Evolutionary conservation across 2,113 vertebrate genomes (phyloP), one percentile per base, ranked within the genome.

Genomic region (Halcyon senegalensis): DNA sequence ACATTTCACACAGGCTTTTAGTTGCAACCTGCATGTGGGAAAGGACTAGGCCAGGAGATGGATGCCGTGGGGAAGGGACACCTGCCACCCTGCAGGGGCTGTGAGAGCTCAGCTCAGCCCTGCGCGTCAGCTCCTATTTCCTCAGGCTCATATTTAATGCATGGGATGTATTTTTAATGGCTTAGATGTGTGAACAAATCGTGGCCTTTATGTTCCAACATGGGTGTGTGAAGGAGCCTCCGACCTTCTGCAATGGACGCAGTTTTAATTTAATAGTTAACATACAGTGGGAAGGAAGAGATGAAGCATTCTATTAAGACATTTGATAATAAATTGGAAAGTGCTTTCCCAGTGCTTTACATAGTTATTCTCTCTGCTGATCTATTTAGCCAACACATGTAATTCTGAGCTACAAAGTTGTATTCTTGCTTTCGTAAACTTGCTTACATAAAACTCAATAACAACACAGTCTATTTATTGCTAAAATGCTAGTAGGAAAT

Each of bases 371-470:
- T 70, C 75, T 95, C 55, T 17, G 59, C 82, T 84, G 90, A 97
- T 96, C 94, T 96, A 85, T 93, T 95, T 97, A 96, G 90, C 68
- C 74, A 94, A 92, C 94, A 97, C 44, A 41, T 93, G 96, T 96
- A 96, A 94, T 97, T 96, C 93, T 93, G 89, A 96, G 90, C 79
- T 87, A 91, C 92, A 89, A 85, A 93, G 89, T 74, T 94, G 88
- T 95, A 96, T 73, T 92, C 94, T 95, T 96, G 87, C 76, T 97
- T 96, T 92, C 6, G 73, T 91, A 95, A 88, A 91, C 90, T 95
- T 87, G 90, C 93, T 94, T 96, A 96, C 93, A 96, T 95, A 96
- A 98, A 97, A 95, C 91, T 94, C 83, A 91, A 89, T 95, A 94
- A 93, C 95, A 97, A 95, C 78, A 83, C 67, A 94, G 94, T 87